Evolutionary conservation across 2,888 invertebrate species (phyloP), one percentile per base, ranked within the genome.

Genomic region (Liodrosophila aerea): DNA sequence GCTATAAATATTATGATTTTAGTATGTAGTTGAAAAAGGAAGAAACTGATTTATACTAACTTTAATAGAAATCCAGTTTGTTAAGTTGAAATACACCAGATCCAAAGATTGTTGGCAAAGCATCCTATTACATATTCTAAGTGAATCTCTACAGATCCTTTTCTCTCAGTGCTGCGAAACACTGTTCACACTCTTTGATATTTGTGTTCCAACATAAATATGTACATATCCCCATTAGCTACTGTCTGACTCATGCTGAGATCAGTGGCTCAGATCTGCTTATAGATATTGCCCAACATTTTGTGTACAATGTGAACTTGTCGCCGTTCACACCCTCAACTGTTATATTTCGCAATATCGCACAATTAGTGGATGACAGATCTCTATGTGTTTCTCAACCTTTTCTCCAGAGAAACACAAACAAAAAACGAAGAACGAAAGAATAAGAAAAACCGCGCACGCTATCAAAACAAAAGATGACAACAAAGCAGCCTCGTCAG

Each of bases 401-500:
- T 59, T 41, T 34, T 43, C 18, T 8, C 7, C 4, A 18, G n/a
- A 63, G 15, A 18, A 46, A 12, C 34, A 18, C 16, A 16, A 52
- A 40, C 22, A 33, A 36, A 18, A 40, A 36, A 31, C 12, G 11
- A 12, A 40, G 12, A 12, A 13, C 27, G 16, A 47, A 29, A 44
- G 36, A 57, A 50, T 22, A 31, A 43, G 36, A 51, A 56, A 68
- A 59, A 68, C 64, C 63, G 62, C 67, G 46, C 34, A 41, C 52
- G 52, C 64, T 68, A 68, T 74, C 62, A 69, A 65, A 74, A 73
- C 65, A 76, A 65, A 64, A 69, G 76, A 75, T 75, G 76, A 83
- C 73, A 80, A 80, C 84, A 77, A 83, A 80, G 60, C 64, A 69
- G 67, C 67, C 54, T 66, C 67, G 67, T 69, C 72, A 73, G 68